Base-by-base conservation (phyloP, 2,113 vertebrate genomes). In the Amia ocellicauda region DNA sequence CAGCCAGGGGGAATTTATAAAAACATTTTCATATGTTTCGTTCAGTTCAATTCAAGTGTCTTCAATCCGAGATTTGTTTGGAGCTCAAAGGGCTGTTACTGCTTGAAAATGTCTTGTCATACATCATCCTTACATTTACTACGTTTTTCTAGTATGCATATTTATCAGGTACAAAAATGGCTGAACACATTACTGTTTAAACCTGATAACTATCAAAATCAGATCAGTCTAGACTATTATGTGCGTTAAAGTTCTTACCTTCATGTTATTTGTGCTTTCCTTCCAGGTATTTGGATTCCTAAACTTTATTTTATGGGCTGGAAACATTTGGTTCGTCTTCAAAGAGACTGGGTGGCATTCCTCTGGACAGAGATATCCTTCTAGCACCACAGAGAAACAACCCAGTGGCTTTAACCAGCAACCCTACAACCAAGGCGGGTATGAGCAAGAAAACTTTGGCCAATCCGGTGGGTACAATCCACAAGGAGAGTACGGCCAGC, bases 261-360 rank as follows among this genome's bases (percentile, higher is more conserved):
- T 5, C 11, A 9, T 47, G 31, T 53, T 20, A 7, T 7, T 53
- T 41, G 14, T 41, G 40, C 7, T 61, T 11, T 66, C 24, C 16
- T 67, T 53, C 27, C 66, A 98, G 96, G 93, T 91, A 42, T 99
- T 99, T 75, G 97, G 97, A 67, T 99, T 93, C 86, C 90, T 99
- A 77, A 99, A 99, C 86, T 98, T 99, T 74, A 93, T 99, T 64
- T 92, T 99, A 19, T 99, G 97, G 97, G 97, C 97, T 69, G 97
- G 97, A 74, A 98, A 99, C 82, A 98, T 99, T 81, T 99, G 97
- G 97, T 99, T 99, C 83, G 97, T 99, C 77, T 99, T 98, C 80
- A 99, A 99, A 86, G 97, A 99, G 87, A 99, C 97, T 0, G 82
- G 91, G 58, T 99, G 97, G 97, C 96, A 98, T 65, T 94, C 96